Conservation (phyloP, 2,113 vertebrate genomes). For the Piaya cayana region DNA sequence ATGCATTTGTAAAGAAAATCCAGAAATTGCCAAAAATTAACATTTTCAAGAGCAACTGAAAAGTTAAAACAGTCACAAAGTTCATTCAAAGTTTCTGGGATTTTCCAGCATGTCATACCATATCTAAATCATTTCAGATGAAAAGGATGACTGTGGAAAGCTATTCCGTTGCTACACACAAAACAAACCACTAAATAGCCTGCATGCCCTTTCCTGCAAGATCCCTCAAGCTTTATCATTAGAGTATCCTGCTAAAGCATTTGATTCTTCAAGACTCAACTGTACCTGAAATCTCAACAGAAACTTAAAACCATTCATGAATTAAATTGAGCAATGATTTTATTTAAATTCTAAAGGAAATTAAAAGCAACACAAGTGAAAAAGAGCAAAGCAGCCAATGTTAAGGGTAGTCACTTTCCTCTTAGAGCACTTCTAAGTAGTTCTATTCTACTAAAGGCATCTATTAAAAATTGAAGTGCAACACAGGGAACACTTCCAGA, state of each 20-base stretch:
- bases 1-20: not conserved
- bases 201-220: not conserved
- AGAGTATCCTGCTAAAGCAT: not conserved
- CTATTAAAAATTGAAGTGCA: conserved; percentile 23
- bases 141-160: not conserved
- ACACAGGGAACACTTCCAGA: conserved; percentile 21
- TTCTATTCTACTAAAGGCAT: not conserved
- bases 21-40: not conserved
- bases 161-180: not conserved
- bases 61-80: not conserved
- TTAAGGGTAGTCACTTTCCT: conserved; percentile 5
- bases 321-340: conserved; percentile 38
- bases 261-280: conserved; percentile 2
- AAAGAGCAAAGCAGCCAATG: not conserved
- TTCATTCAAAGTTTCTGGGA: not conserved
- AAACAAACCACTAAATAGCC: not conserved
- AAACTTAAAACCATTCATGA: conserved; percentile 1
- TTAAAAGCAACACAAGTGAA: not conserved
- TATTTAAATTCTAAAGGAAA: conserved; percentile 20
- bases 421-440: not conserved
- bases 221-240: not conserved
- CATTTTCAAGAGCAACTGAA: not conserved
- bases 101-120: not conserved
- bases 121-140: not conserved
- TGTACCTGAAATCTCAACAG: conserved; percentile 1